Percentiles rank a stretch among this genome's conserved stretches.
Conservation (phyloP, 2,113 vertebrate genomes). For the Sander lucioperca region DNA sequence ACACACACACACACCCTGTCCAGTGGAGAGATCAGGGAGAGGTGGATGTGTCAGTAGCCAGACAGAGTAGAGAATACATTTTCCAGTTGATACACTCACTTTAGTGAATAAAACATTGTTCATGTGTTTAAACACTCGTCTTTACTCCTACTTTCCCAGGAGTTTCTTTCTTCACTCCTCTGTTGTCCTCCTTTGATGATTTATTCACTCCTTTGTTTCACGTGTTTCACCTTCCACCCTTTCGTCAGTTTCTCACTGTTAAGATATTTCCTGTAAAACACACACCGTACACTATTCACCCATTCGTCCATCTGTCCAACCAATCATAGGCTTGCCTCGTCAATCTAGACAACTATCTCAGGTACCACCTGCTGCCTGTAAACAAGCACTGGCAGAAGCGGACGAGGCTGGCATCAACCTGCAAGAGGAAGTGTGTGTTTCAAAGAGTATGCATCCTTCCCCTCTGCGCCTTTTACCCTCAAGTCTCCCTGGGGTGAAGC, state of each 20-base stretch:
- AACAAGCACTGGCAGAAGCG: slow-evolving; percentile 14
- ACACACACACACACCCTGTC: slow-evolving; percentile 26
- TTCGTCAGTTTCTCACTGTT: slow-evolving; percentile 13
- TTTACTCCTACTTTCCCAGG: slow-evolving; percentile 9
- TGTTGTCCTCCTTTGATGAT: slow-evolving; percentile 5
- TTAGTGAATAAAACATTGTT: slow-evolving; percentile 19
- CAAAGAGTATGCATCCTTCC: not conserved
- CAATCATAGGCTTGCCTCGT: not conserved
- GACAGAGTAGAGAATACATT: slow-evolving; percentile 32
- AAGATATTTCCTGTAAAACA: slow-evolving; percentile 38
- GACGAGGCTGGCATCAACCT: slow-evolving; percentile 4
- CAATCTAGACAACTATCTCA: slow-evolving; percentile 2
- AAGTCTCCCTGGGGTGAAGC: slow-evolving; percentile 21
- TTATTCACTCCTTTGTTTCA: slow-evolving; percentile 1
- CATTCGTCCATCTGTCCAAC: slow-evolving; percentile 31
- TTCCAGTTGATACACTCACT: slow-evolving; percentile 3
- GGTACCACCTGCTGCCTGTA: slow-evolving; percentile 6
- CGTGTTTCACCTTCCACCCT: not conserved
- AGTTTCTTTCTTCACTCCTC: not conserved
- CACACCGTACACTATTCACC: slow-evolving; percentile 10
- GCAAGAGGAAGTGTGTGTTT: slow-evolving; percentile 13
- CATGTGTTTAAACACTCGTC: not conserved
- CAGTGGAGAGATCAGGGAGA: not conserved
- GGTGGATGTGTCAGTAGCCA: slow-evolving; percentile 6
- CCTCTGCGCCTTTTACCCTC: slow-evolving; percentile 17